Evolutionary conservation across 2,888 invertebrate species (phyloP), one percentile per base, ranked within the genome.

Genomic region (Chirona hameri): DNA sequence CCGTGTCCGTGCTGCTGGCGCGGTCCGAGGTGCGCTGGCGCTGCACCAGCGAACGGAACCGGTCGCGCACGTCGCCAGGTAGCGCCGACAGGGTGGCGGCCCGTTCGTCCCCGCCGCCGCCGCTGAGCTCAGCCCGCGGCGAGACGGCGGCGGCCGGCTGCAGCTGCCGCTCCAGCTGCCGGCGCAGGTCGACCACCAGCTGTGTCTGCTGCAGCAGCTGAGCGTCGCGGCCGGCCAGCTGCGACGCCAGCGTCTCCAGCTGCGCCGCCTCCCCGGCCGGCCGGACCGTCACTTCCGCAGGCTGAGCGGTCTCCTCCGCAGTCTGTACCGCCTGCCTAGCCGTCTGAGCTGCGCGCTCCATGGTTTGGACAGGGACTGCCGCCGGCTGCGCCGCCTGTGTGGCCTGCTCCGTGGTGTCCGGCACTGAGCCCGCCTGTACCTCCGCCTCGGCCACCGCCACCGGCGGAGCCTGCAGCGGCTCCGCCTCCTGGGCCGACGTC

Each of bases 1-100:
- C 21, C 24, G 81, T 82, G 31, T 79, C 82, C 55, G 57, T 39
- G 82, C 69, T 31, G 46, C 76, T 76, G 76, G 24, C 46, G 24
- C 39, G 76, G 24, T 76, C 76, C 21, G 76, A 24, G 27, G 76
- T 76, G 76, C 76, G 76, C 46, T 76, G 76, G 0, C 76, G 76
- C 24, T 1, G 76, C 24, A 76, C 76, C 76, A 76, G 24, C 76
- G 18, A 46, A 21, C 76, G 76, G 76, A 76, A 46, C 39, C 76
- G 39, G 76, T 76, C 76, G 24, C 76, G 39, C 76, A 76, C 76
- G 39, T 76, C 76, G 21, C 76, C 76, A 0, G 76, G 76, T 46
- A 76, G 76, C 46, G 46, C 5, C 29, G 12, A 2, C 27, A 12
- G 29, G 12, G 12, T 27, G 15, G 10, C 69, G 27, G 69, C 29